Conservation (phyloP, 2,113 vertebrate genomes). For the Hystrix cristata region DNA sequence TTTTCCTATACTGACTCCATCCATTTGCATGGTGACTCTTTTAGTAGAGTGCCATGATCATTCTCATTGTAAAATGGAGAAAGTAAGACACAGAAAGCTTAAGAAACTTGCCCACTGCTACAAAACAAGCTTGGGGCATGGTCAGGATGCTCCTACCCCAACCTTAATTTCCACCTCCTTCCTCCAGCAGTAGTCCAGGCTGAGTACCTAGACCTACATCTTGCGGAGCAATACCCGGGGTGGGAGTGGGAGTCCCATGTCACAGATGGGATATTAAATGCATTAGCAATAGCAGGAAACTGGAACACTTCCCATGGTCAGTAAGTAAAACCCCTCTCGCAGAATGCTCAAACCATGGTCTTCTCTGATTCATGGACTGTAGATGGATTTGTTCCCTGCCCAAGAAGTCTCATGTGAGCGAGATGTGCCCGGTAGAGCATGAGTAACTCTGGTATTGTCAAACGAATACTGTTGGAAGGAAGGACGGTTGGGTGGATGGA, state of each 20-base stretch:
- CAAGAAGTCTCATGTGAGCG: constrained; percentile 16
- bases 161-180: neutral
- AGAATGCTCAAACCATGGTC: neutral
- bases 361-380: neutral
- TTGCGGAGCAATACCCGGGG: neutral
- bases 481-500: neutral
- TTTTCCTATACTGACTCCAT: neutral
- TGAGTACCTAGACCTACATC: neutral
- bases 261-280: neutral
- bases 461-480: neutral
- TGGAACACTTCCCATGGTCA: neutral
- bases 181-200: neutral
- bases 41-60: neutral
- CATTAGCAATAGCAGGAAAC: neutral
- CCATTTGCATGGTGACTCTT: neutral
- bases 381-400: neutral
- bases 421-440: neutral
- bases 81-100: neutral
- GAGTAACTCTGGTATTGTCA: neutral
- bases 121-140: neutral
- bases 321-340: neutral
- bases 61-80: neutral
- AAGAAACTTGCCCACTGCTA: neutral
- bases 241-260: neutral
- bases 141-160: neutral